Evolutionary conservation across 92 coral and sea anemone genomes (phyloP).

Genomic region (Phymanthus crucifer): DNA sequence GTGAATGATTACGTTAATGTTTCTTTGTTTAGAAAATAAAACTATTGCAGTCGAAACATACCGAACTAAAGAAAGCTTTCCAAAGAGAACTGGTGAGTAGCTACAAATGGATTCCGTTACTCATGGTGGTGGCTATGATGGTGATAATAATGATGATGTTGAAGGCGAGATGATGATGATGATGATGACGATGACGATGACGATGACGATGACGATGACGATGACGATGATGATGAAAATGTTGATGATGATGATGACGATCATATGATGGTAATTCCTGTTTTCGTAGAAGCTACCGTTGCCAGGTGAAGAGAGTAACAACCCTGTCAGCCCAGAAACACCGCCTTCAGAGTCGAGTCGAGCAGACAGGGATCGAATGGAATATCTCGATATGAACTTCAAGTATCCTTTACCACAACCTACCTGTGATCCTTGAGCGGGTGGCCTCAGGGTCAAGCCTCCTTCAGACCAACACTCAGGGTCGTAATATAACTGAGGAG

Average conservation of each 20-base stretch:
- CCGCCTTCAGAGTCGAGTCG: slow-evolving; percentile 56
- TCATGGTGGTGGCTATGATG: not conserved
- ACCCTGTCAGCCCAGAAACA: slow-evolving; percentile 54
- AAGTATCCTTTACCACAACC: slow-evolving; percentile 99
- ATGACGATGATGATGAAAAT: not conserved
- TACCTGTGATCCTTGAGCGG: too few species aligned
- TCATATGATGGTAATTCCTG: not conserved
- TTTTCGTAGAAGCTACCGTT: slow-evolving; percentile 66
- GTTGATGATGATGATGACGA: too few species aligned
- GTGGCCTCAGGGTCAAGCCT: too few species aligned
- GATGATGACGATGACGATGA: not conserved
- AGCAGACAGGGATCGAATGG: slow-evolving; percentile 74
- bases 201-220: not conserved
- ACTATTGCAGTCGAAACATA: slow-evolving; percentile 80
- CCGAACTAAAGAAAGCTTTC: slow-evolving; percentile 96
- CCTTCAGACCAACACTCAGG: too few species aligned
- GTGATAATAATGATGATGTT: not conserved
- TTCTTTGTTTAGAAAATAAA: slow-evolving; percentile 73
- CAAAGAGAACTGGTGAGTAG: slow-evolving; percentile 95
- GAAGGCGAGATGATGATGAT: not conserved
- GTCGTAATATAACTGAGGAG: too few species aligned
- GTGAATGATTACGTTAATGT: too few species aligned
- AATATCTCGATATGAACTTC: slow-evolving; percentile 90
- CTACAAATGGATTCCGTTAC: too few species aligned
- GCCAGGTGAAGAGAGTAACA: slow-evolving; percentile 51